phyloP scores from a whole-genome alignment of 2,113 vertebrate species.

The Pseudonaja textilis region DNA sequence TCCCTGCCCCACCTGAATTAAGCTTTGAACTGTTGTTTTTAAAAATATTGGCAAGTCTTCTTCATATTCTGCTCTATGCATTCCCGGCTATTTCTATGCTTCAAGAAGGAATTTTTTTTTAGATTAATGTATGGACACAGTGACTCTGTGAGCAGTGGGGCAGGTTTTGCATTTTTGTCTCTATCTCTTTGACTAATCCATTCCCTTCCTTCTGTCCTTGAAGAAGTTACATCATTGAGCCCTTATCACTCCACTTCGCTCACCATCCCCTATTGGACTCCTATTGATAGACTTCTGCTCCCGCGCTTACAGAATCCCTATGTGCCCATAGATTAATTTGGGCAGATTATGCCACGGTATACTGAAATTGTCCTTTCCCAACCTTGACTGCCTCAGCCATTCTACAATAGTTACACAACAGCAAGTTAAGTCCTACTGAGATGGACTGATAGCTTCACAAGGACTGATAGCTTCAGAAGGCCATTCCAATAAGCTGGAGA shows the following conservation, averaged over 20 bases:
- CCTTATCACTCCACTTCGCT: background rate
- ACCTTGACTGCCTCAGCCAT: background rate
- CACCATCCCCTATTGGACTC: background rate
- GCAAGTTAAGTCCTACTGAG: background rate
- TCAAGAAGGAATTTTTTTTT: background rate
- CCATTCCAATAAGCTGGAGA: background rate
- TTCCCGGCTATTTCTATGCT: background rate
- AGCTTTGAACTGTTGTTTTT: background rate
- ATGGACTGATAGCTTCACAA: background rate
- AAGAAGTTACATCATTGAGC: background rate
- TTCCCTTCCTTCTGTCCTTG: background rate
- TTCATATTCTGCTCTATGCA: background rate
- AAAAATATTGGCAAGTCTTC: background rate
- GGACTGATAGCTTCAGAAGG: background rate
- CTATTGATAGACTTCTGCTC: background rate
- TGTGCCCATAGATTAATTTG: background rate
- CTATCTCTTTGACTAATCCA: background rate
- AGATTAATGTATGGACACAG: background rate
- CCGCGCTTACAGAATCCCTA: background rate
- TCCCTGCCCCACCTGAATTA: background rate
- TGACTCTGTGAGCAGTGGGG: background rate
- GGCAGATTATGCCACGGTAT: background rate
- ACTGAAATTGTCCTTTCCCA: background rate
- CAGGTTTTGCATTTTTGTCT: background rate
- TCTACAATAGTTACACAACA: background rate